Base-by-base conservation (phyloP, 2,797 vertebrate species). In the Malacoctenus gilli region DNA sequence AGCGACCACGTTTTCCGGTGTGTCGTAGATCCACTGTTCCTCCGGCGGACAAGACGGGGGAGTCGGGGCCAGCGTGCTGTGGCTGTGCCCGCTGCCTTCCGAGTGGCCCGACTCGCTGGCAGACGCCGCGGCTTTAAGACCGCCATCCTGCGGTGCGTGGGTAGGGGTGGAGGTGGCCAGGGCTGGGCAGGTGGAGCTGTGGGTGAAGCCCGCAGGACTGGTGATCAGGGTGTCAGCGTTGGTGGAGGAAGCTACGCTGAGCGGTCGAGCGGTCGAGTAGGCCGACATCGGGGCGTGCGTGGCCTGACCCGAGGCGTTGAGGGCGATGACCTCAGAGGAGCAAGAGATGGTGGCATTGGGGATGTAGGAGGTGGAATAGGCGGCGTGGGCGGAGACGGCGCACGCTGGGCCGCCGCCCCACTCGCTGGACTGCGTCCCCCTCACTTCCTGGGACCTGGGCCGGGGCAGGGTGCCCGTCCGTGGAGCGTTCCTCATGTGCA, bases 261-360 rank as follows among this genome's bases (percentile, higher is more conserved):
- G 90, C 7, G 91, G 74, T 51, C 89, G 85, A 22, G 52, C 66
- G 5, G 57, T 54, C 43, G 92, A 28, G 75, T 79, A 85, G 68
- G 79, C 13, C 57, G 83, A 74, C 40, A 16, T 2, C 39, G 85
- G 55, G 5, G 81, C 60, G 48, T 73, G 75, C 68, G 78, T 59
- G 36, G 77, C 80, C 38, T 89, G 72, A 16, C 77, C 86, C 30
- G 89, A 89, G 1, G 91, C 86, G 19, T 94, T 93, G 57, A 98
- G 93, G 50, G 87, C 51, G 0, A 98, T 92, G 11, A 98, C 89
- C 79, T 98, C 94, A 0, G 95, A 89, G 8, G 95, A 95, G 50
- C 90, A 90, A 0, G 94, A 93, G 3, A 97, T 55, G 0, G 94
- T 95, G 68, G 96, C 95, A 4, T 97, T 97, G 50, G 97, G 95